Percentiles rank a stretch among this genome's conserved stretches.
These are phyloP conservation scores for Ctenodactylus gundi DNA, from an alignment of 2,113 vertebrate species.

Conservation along the genomic window DNA sequence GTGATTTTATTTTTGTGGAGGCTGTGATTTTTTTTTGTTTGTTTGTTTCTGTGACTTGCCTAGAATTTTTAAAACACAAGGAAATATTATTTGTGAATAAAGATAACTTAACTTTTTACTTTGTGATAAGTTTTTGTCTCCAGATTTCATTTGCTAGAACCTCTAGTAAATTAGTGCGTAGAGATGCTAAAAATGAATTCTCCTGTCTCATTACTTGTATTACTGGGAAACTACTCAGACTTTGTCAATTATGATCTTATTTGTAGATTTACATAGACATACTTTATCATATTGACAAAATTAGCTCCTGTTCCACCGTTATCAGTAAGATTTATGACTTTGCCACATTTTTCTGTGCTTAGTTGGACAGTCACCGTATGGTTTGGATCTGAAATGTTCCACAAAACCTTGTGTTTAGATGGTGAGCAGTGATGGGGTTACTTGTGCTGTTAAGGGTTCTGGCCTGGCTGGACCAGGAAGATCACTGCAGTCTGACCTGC, in stretches of 20 bases:
- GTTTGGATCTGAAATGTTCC: no score
- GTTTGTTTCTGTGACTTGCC: not conserved
- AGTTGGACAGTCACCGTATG: no score
- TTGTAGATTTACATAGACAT: not conserved
- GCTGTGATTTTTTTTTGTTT: no score
- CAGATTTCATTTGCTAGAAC: not conserved
- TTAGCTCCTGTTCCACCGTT: not conserved
- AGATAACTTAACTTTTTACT: not conserved
- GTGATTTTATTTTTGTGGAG: not conserved
- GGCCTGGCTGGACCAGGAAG: no score
- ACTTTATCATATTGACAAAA: not conserved
- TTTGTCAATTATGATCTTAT: not conserved
- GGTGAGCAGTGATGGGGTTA: no score
- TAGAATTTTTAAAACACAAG: not conserved
- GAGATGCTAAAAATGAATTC: not conserved
- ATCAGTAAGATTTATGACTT: not conserved
- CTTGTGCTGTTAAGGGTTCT: no score
- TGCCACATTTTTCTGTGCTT: not conserved
- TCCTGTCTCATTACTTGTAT: not conserved
- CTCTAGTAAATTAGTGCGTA: not conserved
- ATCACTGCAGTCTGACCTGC: no score
- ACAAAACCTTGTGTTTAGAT: no score
- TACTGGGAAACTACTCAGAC: not conserved
- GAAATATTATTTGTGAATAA: not conserved
- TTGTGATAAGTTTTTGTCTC: not conserved